Conservation (phyloP, 2,113 vertebrate species). For the Beaufortia kweichowensis region DNA sequence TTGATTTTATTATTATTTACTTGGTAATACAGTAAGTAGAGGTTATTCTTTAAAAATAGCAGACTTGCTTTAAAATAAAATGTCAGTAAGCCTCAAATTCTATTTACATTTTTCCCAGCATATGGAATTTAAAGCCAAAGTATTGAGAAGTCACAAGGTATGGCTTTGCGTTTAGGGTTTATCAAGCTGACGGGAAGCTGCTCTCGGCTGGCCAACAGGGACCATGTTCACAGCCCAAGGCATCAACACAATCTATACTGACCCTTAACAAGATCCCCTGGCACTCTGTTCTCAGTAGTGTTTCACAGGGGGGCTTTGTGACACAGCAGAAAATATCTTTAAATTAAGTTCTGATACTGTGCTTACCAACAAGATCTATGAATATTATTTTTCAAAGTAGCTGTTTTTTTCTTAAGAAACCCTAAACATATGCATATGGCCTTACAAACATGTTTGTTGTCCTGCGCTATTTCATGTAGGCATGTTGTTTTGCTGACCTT, state of each 20-base stretch:
- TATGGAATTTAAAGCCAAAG: not conserved
- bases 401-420: not conserved
- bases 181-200: conserved; percentile 22
- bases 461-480: not conserved
- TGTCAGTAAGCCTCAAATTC: not conserved
- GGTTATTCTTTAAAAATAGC: not conserved
- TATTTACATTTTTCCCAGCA: not conserved
- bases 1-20: no score
- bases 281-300: not conserved
- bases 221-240: conserved; percentile 18
- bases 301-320: conserved; percentile 22
- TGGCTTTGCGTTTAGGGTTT: not conserved
- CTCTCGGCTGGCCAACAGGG: not conserved
- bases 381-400: not conserved
- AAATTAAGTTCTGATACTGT: conserved; percentile 15
- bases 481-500: not conserved
- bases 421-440: no score
- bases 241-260: conserved; percentile 25
- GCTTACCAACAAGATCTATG: not conserved
- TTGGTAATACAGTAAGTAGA: no score
- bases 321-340: conserved; percentile 7
- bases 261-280: conserved; percentile 53
- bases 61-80: not conserved
- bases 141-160: not conserved
- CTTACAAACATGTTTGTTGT: not conserved